phyloP scores from a whole-genome alignment of 2,113 vertebrate species.

The Scortum barcoo region DNA sequence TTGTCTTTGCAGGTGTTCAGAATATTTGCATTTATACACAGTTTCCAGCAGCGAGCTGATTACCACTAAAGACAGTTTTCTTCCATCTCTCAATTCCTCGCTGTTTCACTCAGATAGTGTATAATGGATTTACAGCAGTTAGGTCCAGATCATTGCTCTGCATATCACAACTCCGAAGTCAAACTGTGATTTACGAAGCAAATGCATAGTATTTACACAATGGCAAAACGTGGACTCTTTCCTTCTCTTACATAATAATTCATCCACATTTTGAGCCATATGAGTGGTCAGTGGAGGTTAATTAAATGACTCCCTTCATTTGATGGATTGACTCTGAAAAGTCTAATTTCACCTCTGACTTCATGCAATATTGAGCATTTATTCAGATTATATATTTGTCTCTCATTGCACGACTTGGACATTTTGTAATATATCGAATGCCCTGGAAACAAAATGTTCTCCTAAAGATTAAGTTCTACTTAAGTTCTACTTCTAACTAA shows the following conservation, averaged over 20 bases:
- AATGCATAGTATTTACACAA: slow-evolving; percentile 23
- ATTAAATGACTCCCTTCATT: slow-evolving; percentile 22
- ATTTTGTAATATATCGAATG: neutral
- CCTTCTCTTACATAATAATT: neutral
- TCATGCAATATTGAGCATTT: neutral
- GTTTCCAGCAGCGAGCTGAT: slow-evolving; percentile 33
- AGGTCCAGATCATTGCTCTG: slow-evolving; percentile 28
- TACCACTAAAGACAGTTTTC: slow-evolving; percentile 13
- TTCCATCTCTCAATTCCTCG: slow-evolving; percentile 22
- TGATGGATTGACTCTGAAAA: slow-evolving; percentile 15
- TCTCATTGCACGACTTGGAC: neutral
- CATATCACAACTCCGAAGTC: slow-evolving; percentile 11
- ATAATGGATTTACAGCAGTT: slow-evolving; percentile 48
- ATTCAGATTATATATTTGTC: neutral
- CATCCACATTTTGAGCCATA: neutral
- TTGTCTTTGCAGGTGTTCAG: slow-evolving; percentile 53
- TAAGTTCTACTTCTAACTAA: too few relatives aligned
- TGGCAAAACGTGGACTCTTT: neutral
- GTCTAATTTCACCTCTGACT: slow-evolving; percentile 35
- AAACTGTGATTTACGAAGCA: slow-evolving; percentile 9
- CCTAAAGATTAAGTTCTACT: neutral
- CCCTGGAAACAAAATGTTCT: neutral
- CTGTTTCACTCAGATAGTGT: slow-evolving; percentile 22
- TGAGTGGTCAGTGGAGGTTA: neutral
- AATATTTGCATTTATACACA: slow-evolving; percentile 32